Evolutionary conservation across 2,888 invertebrate species (phyloP), one percentile per base, ranked within the genome.

Genomic region (Nomada ruficornis): DNA sequence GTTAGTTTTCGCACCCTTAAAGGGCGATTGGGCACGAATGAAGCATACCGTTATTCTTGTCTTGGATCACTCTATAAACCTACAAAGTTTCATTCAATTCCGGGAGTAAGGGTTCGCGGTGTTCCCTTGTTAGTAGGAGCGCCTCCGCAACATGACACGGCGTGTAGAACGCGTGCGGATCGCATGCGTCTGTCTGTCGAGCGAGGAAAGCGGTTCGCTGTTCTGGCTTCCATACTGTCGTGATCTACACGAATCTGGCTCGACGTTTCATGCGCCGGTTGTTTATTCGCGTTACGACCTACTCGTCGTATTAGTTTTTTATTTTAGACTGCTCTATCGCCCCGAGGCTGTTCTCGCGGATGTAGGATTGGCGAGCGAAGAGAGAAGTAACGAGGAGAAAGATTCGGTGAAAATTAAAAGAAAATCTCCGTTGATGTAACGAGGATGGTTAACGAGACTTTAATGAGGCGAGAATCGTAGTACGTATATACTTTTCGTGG

Each of bases 221-320:
- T 89, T 89, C 84, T 84, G 88, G 90, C 90, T 89, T 86, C 89
- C 85, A 89, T 88, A 90, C 85, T 80, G 76, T 87, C 89, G 89
- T 87, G 88, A 84, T 67, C 73, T 84, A 87, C 87, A 83, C 65
- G 82, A 74, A 82, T 84, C 75, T 79, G 50, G 57, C 55, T 52
- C 71, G 60, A 71, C 44, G 82, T 67, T 62, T 55, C 82, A 54
- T 74, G 59, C 76, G n/a, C 26, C 44, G 60, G 18, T 26, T 54
- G 75, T 67, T 71, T 63, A 47, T 80, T 75, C 71, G 20, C 60
- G 55, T 57, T 59, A 9, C 69, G 20, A 26, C 73, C 79, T 71
- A 71, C 80, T 50, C 79, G 13, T 50, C 20, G 15, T 62, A 36
- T 7, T 36, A 7, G 7, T 55, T 11, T 59, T 63, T 20, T 42